phyloP scores from a whole-genome alignment of 2,888 invertebrate species.

The Tenthredo notha region DNA sequence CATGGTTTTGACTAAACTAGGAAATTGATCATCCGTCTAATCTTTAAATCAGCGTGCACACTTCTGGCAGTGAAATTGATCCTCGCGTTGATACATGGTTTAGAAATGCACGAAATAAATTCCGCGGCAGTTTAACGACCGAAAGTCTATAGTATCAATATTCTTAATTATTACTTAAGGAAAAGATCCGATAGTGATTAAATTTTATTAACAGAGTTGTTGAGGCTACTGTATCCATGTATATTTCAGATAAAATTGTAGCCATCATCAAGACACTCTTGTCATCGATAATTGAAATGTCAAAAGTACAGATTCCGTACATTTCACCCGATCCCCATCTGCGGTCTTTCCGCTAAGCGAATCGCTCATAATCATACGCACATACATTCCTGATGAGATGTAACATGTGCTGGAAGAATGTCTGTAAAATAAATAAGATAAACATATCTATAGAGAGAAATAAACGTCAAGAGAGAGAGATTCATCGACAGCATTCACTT shows the following conservation, averaged over 20 bases:
- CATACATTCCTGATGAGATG: neutral
- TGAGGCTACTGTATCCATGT: neutral
- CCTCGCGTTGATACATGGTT: neutral
- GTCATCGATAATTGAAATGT: neutral
- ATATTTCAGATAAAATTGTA: neutral
- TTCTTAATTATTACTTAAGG: neutral
- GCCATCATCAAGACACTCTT: neutral
- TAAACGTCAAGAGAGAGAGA: neutral
- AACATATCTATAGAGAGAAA: neutral
- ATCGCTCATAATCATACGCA: neutral
- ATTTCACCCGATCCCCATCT: neutral
- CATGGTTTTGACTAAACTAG: neutral
- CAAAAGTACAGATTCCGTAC: neutral
- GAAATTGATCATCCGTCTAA: neutral
- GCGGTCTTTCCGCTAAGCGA: neutral
- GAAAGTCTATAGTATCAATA: neutral
- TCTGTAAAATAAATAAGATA: neutral
- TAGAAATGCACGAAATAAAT: neutral
- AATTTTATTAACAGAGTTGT: neutral
- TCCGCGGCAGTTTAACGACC: neutral
- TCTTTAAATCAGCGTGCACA: neutral
- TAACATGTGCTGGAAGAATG: neutral
- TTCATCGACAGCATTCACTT: neutral
- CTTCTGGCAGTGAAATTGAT: neutral
- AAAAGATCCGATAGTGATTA: neutral